Evolutionary conservation across 2,888 invertebrate genomes (phyloP), one percentile per base, ranked within the genome.

Genomic region (Cerastis rubricosa): DNA sequence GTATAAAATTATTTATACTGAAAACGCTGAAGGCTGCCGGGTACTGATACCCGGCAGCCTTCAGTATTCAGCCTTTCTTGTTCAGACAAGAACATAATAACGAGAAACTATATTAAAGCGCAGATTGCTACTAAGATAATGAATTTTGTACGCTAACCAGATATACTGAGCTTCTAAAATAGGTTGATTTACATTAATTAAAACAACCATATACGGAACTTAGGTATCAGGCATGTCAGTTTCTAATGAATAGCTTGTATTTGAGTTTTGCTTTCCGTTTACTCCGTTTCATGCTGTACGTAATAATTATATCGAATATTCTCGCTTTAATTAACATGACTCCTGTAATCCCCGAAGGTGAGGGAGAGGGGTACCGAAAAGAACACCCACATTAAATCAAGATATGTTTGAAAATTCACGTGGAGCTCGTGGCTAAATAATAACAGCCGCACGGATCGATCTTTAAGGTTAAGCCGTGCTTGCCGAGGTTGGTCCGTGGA

Each of bases 31-130:
- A 61, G 29, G 43, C 67, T 67, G 45, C 11, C 61, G 5, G 8
- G 35, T n/a, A 49, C n/a, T n/a, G n/a, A n/a, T n/a, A n/a, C n/a
- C n/a, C n/a, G n/a, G n/a, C n/a, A n/a, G n/a, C n/a, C n/a, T n/a
- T n/a, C n/a, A n/a, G n/a, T n/a, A n/a, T n/a, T n/a, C n/a, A n/a
- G n/a, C n/a, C n/a, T n/a, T n/a, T n/a, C n/a, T n/a, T n/a, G n/a
- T n/a, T 22, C 79, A 43, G 70, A 78, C 70, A 78, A 70, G 47
- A 70, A 29, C 12, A 47, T 64, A 64, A 47, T 69, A 54, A 25
- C 14, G 14, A 47, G 40, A 63, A 47, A 40, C 61, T 12, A 45
- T 35, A 35, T n/a, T 61, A 51, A 51, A 54, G 17, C 22, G 17
- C n/a, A 63, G 29, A 63, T 64, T 64, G n/a, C n/a, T n/a, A n/a